These are phyloP conservation scores for Holotrichia oblita DNA, from an alignment of 1,140 invertebrate genomes.

Conservation along the genomic window DNA sequence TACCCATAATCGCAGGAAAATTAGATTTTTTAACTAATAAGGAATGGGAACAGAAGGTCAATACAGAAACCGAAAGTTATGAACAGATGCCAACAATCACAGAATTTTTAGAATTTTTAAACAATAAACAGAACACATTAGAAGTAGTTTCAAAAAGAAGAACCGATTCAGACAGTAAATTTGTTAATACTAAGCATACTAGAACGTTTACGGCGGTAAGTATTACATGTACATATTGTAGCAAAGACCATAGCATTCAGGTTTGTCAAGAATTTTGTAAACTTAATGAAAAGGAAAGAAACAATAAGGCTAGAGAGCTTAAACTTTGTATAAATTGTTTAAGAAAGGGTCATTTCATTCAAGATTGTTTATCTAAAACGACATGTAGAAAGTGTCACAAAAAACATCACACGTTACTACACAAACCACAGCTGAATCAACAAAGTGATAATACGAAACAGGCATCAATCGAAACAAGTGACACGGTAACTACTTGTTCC, in stretches of 20 bases:
- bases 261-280: slow-evolving; percentile 11
- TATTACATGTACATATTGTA: background rate
- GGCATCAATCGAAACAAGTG: background rate
- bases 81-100: too few relatives aligned
- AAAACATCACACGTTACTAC: slow-evolving; percentile 25
- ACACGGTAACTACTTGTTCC: background rate
- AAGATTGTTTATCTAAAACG: background rate
- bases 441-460: background rate
- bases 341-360: slow-evolving; percentile 11
- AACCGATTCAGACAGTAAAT: too few relatives aligned
- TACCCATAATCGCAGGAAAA: slow-evolving; percentile 45
- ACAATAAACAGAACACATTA: too few relatives aligned
- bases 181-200: background rate
- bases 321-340: slow-evolving; percentile 33
- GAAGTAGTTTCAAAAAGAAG: too few relatives aligned
- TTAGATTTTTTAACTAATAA: slow-evolving; percentile 42
- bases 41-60: slow-evolving; percentile 47
- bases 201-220: background rate
- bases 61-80: slow-evolving; percentile 5
- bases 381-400: background rate
- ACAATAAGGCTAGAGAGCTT: background rate
- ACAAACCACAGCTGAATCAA: background rate
- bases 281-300: background rate
- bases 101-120: too few relatives aligned
- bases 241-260: background rate